phyloP scores from a whole-genome alignment of 2,888 invertebrate genomes.

The Oscheius onirici region DNA sequence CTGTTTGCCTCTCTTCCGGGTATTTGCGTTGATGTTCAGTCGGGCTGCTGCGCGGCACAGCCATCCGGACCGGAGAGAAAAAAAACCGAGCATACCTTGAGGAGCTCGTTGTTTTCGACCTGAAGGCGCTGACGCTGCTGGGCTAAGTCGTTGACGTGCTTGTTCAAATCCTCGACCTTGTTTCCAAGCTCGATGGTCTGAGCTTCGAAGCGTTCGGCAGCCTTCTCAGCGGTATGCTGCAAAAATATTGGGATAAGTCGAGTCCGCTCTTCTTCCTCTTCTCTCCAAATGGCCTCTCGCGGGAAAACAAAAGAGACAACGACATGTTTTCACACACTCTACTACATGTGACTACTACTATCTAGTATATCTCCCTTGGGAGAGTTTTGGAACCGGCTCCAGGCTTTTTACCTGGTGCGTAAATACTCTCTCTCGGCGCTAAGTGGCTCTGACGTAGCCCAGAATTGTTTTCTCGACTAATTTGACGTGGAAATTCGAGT shows the following conservation, averaged over 20 bases:
- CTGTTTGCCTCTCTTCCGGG: constrained; percentile 26
- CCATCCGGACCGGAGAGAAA: constrained; percentile 11
- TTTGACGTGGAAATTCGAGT: constrained; percentile 15
- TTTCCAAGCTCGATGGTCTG: constrained; percentile 90
- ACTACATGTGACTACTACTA: not conserved
- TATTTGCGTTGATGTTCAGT: constrained; percentile 38
- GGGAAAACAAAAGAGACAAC: constrained; percentile 4
- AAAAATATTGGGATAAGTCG: constrained; percentile 27
- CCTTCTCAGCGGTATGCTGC: constrained; percentile 75
- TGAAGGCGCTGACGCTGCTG: constrained; percentile 94
- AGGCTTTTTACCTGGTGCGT: not conserved
- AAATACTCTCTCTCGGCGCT: constrained; percentile 13
- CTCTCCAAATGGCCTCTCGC: not conserved
- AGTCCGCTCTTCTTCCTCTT: not conserved
- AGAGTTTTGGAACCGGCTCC: not conserved
- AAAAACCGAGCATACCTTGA: constrained; percentile 56
- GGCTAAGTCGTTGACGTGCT: constrained; percentile 96
- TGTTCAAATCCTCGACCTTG: constrained; percentile 79
- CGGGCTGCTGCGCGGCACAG: not conserved
- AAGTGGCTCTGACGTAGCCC: constrained; percentile 24
- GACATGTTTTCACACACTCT: not conserved
- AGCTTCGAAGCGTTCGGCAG: constrained; percentile 88
- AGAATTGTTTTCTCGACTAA: constrained; percentile 1
- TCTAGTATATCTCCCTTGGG: no score
- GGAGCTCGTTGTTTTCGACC: constrained; percentile 76